Evolutionary conservation across 1,140 invertebrate species (phyloP).

Genomic region (Carposina sasakii): DNA sequence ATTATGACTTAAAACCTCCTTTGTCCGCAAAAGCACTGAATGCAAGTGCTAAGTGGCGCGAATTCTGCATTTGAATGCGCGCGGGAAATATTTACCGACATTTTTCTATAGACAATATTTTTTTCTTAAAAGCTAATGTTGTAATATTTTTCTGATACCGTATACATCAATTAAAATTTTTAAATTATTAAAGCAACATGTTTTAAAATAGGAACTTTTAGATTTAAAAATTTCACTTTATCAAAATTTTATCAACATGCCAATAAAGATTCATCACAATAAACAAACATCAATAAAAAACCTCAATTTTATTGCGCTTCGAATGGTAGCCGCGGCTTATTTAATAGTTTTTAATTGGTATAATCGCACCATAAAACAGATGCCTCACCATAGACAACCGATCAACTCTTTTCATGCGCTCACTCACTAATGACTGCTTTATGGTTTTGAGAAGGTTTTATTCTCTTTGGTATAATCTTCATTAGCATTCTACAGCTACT

Average conservation of each 20-base stretch:
- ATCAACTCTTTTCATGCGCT: constrained; percentile 50
- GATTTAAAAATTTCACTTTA: background rate
- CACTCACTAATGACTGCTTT: constrained; percentile 44
- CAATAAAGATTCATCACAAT: constrained; percentile 57
- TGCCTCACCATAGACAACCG: too few relatives aligned
- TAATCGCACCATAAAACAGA: constrained; percentile 59
- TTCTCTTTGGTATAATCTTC: constrained; percentile 55
- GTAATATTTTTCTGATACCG: background rate
- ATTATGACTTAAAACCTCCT: constrained; percentile 39
- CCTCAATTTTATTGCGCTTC: constrained; percentile 48
- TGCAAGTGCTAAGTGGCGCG: constrained; percentile 57
- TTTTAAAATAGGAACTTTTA: background rate
- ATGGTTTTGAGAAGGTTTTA: constrained; percentile 31
- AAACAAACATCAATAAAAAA: constrained; percentile 57
- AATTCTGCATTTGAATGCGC: constrained; percentile 27
- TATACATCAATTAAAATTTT: background rate
- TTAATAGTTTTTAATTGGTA: constrained; percentile 69
- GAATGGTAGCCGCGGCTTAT: constrained; percentile 59
- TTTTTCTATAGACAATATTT: constrained; percentile 41
- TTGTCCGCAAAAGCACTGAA: constrained; percentile 38
- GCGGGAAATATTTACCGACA: constrained; percentile 33
- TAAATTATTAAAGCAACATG: background rate
- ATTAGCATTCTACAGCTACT: constrained; percentile 61
- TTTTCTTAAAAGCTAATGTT: constrained; percentile 5
- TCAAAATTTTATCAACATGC: constrained; percentile 31